A percentile compares a stretch with the other conserved stretches of the same genome.
phyloP scores from a whole-genome alignment of 2,888 invertebrate species.

The Cheilosia soror region DNA sequence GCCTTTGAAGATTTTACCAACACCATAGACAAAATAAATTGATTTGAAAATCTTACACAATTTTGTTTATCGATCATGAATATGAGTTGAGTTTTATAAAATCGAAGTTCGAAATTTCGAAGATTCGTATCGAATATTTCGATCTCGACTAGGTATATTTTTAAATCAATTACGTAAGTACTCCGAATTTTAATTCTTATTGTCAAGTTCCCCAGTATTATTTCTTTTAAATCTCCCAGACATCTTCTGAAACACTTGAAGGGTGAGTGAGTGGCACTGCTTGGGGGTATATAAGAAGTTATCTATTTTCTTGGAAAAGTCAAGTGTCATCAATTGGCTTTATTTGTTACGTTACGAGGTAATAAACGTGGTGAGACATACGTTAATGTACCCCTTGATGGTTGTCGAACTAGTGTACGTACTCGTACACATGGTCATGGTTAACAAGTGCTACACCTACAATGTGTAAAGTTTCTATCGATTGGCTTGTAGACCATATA shows the following conservation, averaged over 20 bases:
- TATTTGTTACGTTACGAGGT: slow-evolving; percentile 7
- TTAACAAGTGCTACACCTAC: not conserved
- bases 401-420: slow-evolving; percentile 10
- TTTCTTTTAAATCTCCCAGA: too few relatives aligned
- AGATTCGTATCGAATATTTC: too few relatives aligned
- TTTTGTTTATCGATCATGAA: slow-evolving; percentile 50
- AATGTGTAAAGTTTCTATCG: slow-evolving; percentile 21
- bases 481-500: not conserved
- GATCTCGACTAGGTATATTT: too few relatives aligned
- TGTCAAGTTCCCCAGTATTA: too few relatives aligned
- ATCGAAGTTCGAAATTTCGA: not conserved
- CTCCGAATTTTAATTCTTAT: too few relatives aligned
- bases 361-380: slow-evolving; percentile 50
- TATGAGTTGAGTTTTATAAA: not conserved
- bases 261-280: too few relatives aligned
- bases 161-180: too few relatives aligned
- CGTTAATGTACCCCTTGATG: slow-evolving; percentile 55
- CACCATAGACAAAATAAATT: slow-evolving; percentile 5
- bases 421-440: slow-evolving; percentile 2
- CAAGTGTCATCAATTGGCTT: slow-evolving; percentile 27
- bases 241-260: too few relatives aligned
- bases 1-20: too few relatives aligned
- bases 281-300: too few relatives aligned
- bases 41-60: slow-evolving; percentile 40
- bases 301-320: not conserved